Evolutionary conservation across 2,797 vertebrate species (phyloP).

Genomic region (Onychomys arenicola): DNA sequence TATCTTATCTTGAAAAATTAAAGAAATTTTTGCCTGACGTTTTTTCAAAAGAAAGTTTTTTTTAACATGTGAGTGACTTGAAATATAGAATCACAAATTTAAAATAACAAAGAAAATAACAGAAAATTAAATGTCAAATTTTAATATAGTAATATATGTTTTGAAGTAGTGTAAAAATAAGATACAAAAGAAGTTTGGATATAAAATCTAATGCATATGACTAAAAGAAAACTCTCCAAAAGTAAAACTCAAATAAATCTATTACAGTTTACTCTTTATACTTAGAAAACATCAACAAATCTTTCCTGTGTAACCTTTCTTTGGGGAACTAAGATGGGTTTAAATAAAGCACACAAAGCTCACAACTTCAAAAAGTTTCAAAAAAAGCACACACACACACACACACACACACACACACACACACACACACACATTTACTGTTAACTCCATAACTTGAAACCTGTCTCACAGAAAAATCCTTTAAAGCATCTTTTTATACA

Average conservation of each 20-base stretch:
- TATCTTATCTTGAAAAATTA: not conserved
- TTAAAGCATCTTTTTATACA: constrained; percentile 48
- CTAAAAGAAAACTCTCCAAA: constrained; percentile 64
- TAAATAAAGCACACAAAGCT: constrained; percentile 31
- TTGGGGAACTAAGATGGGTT: constrained; percentile 37
- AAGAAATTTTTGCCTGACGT: constrained; percentile 56
- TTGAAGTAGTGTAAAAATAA: constrained; percentile 60
- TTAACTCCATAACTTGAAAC: constrained; percentile 48
- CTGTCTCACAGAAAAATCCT: constrained; percentile 56
- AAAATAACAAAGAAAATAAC: constrained; percentile 54
- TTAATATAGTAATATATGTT: constrained; percentile 15
- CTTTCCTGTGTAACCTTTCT: constrained; percentile 49
- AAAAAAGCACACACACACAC: no score
- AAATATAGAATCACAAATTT: constrained; percentile 70
- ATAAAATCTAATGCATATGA: constrained; percentile 48
- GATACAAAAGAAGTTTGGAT: constrained; percentile 21
- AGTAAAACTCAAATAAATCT: constrained; percentile 67
- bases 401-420: not conserved
- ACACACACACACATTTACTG: not conserved
- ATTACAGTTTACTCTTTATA: constrained; percentile 65
- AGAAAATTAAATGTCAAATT: constrained; percentile 60
- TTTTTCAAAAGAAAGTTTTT: not conserved
- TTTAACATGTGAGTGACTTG: constrained; percentile 23
- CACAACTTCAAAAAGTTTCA: no score
- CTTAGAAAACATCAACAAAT: constrained; percentile 43